Evolutionary conservation across 1,140 invertebrate species (phyloP).

Genomic region (Drosophila bipectinata): DNA sequence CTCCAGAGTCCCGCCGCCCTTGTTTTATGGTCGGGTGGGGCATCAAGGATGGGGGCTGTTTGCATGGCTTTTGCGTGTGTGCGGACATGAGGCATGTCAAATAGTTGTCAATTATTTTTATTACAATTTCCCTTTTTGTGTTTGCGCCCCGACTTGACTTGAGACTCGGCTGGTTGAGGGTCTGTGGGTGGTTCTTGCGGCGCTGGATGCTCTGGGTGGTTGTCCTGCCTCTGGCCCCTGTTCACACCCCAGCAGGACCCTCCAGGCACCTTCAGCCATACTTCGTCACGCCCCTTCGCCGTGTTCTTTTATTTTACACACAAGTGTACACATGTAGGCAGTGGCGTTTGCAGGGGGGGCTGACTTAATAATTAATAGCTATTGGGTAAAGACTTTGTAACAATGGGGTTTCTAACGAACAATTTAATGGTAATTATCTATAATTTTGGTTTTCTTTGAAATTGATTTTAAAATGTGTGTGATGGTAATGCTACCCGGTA

Average conservation of each 20-base stretch:
- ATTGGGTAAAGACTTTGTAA: not conserved
- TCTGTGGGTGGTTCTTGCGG: not conserved
- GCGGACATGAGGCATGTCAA: conserved; percentile 81
- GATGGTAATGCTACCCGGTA: too few species aligned
- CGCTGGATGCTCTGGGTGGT: not conserved
- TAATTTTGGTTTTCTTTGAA: not conserved
- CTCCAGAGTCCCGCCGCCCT: not conserved
- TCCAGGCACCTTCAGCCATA: conserved; percentile 25
- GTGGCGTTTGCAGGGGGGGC: not conserved
- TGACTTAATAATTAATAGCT: not conserved
- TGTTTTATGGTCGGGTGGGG: conserved; percentile 2
- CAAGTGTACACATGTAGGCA: conserved; percentile 22
- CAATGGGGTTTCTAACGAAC: not conserved
- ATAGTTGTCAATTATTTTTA: conserved; percentile 83
- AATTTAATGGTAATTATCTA: not conserved
- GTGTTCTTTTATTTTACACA: conserved; percentile 39
- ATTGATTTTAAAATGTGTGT: not conserved
- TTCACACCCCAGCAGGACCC: not conserved
- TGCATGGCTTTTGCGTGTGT: conserved; percentile 65
- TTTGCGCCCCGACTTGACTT: conserved; percentile 38
- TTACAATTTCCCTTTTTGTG: conserved; percentile 74
- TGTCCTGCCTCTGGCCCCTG: not conserved
- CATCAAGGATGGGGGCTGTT: conserved; percentile 11
- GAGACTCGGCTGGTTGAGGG: conserved; percentile 22
- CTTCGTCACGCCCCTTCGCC: conserved; percentile 40